Percentiles rank a stretch among this genome's conserved stretches.
phyloP scores from a whole-genome alignment of 2,113 vertebrate genomes.

The Halichoeres trimaculatus region DNA sequence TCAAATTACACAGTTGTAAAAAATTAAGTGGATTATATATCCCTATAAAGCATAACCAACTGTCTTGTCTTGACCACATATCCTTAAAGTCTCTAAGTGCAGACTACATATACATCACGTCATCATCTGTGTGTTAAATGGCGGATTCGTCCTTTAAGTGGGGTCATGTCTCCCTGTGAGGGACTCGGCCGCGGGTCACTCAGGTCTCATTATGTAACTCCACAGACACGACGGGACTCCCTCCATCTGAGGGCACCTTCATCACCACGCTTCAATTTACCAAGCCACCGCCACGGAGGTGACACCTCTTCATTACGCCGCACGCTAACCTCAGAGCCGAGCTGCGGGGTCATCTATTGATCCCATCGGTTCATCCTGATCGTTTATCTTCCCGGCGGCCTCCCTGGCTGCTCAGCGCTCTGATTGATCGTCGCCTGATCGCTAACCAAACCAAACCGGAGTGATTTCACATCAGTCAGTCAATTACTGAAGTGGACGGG shows the following conservation, averaged over 20 bases:
- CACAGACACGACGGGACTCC: not conserved
- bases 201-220: not conserved
- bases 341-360: slow-evolving; percentile 46
- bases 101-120: not conserved
- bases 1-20: no score
- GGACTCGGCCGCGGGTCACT: not conserved
- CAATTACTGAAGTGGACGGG: slow-evolving; percentile 41
- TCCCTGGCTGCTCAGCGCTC: not conserved
- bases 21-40: no score
- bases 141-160: slow-evolving; percentile 26
- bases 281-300: not conserved
- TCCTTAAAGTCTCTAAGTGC: not conserved
- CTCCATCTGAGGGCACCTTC: slow-evolving; percentile 44
- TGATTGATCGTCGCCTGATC: slow-evolving; percentile 52
- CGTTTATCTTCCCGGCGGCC: slow-evolving; percentile 35
- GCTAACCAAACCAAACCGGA: slow-evolving; percentile 35
- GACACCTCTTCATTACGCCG: slow-evolving; percentile 19
- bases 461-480: slow-evolving; percentile 51
- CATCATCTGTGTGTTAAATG: slow-evolving; percentile 5
- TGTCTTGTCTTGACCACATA: not conserved
- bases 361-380: slow-evolving; percentile 39
- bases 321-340: not conserved
- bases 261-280: slow-evolving; percentile 24
- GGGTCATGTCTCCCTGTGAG: not conserved
- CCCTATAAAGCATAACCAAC: not conserved